Percentiles rank a stretch among this genome's conserved stretches.
These are phyloP conservation scores for Bolinopsis microptera DNA, from an alignment of 37 sponge, comb jelly and placozoan species.

Conservation along the genomic window DNA sequence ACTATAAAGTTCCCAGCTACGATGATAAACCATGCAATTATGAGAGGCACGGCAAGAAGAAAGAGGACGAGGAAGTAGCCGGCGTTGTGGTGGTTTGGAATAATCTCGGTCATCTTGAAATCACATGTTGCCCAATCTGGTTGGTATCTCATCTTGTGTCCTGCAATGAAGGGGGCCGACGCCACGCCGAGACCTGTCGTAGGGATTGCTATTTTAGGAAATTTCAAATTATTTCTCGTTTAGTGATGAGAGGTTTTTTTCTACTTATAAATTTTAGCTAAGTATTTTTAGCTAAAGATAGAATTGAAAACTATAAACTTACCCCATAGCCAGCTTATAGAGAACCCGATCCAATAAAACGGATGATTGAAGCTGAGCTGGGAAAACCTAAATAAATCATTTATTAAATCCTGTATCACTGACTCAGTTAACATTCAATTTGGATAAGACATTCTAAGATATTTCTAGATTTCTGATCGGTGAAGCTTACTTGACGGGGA, in stretches of 20 bases:
- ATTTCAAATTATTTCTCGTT: neutral
- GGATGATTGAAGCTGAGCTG: neutral
- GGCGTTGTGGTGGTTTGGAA: neutral
- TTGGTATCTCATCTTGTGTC: neutral
- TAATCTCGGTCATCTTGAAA: constrained; percentile 35
- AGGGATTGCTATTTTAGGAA: neutral
- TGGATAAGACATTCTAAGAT: too few relatives aligned
- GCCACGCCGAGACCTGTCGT: neutral
- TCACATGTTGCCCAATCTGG: neutral
- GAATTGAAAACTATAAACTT: too few relatives aligned
- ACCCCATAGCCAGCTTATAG: constrained; percentile 27
- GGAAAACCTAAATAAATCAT: constrained; percentile 22
- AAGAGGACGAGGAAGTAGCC: constrained; percentile 1
- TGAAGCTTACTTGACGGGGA: neutral
- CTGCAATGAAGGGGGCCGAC: neutral
- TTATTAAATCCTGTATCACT: too few relatives aligned
- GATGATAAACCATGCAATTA: constrained; percentile 1
- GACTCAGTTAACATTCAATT: too few relatives aligned
- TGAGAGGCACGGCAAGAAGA: neutral
- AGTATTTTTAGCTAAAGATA: too few relatives aligned
- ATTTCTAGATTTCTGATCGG: too few relatives aligned
- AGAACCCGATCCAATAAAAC: neutral
- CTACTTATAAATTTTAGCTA: too few relatives aligned
- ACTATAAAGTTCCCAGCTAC: neutral
- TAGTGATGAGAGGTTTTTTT: too few relatives aligned